A percentile compares a stretch with the other conserved stretches of the same genome.
Evolutionary conservation across 2,113 vertebrate species (phyloP).

Genomic region (Trogon surrucura): DNA sequence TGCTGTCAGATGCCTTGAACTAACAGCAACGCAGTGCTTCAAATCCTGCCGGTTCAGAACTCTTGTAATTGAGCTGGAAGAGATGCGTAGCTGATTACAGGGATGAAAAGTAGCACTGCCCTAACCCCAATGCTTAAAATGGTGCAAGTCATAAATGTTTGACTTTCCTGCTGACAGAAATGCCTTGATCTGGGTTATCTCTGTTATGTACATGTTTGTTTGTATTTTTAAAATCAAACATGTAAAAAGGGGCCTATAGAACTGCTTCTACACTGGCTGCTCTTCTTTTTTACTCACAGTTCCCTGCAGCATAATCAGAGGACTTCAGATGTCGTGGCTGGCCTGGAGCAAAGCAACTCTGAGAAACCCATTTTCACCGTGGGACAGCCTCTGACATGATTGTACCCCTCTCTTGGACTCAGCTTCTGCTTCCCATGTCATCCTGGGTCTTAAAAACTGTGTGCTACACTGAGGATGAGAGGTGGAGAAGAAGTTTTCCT

Average conservation of each 20-base stretch:
- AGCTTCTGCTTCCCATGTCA: neutral
- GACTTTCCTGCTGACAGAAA: neutral
- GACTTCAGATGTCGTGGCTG: neutral
- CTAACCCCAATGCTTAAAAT: neutral
- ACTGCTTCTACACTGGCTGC: neutral
- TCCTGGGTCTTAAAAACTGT: neutral
- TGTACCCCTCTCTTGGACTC: neutral
- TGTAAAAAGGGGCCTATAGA: neutral
- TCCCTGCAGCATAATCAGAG: neutral
- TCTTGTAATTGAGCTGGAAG: neutral
- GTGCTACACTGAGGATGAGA: neutral
- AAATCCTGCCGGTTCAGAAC: neutral
- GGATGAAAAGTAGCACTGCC: neutral
- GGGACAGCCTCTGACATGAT: neutral
- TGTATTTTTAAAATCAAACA: neutral
- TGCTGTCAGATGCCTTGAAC: neutral
- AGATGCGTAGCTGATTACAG: neutral
- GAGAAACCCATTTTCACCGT: neutral
- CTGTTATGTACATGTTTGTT: neutral
- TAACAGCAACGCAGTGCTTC: neutral
- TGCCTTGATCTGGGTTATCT: neutral
- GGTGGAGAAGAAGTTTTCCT: neutral
- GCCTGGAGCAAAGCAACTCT: neutral
- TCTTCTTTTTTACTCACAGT: neutral
- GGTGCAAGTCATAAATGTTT: neutral